Evolutionary conservation across 1,140 invertebrate genomes (phyloP), one percentile per base, ranked within the genome.

Genomic region (Hesperophylax magnus): DNA sequence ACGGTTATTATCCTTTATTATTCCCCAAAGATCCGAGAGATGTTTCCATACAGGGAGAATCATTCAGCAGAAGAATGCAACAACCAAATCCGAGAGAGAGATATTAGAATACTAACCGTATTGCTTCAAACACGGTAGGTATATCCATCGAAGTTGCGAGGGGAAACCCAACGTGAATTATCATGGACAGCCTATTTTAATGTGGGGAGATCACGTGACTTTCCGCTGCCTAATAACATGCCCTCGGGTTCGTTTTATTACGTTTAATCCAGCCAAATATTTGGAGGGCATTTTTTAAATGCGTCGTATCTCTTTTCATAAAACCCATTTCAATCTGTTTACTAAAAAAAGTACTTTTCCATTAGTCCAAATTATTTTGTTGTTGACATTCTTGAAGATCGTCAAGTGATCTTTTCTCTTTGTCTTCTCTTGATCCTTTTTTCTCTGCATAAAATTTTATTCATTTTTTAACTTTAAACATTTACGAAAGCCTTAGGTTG

Each of bases 181-280:
- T 75, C 61, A 77, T 81, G 79, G 79, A 69, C 79, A 58, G 47
- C 47, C 61, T 61, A 77, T 76, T 80, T 80, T 52, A 71, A 81
- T 81, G 56, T 47, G 58, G 72, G 71, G 69, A 77, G 71, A 65
- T 80, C 54, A 77, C 79, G 79, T 81, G 79, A 81, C 79, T 77
- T 75, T 71, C 72, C 79, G 31, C 60, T 56, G 52, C 78, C 60
- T 77, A 80, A 80, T 80, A 80, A 80, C 76, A 56, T 24, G 47
- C 79, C 79, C 63, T 47, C 39, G 39, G 60, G 60, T 24, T 67
- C 54, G 9, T 56, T 65, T 69, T 61, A 72, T 74, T 58, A 34
- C 77, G n/a, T 81, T 81, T 71, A 18, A 69, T 22, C 17, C 22
- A 63, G 78, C n/a, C 72, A 80, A 81, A 81, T 77, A 81, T 81